A percentile compares a stretch with the other conserved stretches of the same genome.
Conservation (phyloP, 2,888 invertebrate species). For the Troides helena region DNA sequence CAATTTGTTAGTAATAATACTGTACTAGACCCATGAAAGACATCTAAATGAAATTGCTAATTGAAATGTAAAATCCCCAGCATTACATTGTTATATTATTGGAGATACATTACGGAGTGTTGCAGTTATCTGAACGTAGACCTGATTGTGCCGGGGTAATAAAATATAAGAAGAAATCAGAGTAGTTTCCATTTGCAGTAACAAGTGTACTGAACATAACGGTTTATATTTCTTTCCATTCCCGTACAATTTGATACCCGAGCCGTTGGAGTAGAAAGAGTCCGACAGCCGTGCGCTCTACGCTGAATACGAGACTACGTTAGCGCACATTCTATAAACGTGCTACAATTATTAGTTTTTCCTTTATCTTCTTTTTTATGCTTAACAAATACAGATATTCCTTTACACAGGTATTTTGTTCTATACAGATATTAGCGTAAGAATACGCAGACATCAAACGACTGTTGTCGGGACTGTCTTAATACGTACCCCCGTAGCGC, state of each 20-base stretch:
- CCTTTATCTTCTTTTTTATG: background rate
- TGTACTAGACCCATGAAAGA: too few relatives aligned
- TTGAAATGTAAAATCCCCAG: too few relatives aligned
- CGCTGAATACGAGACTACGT: slow-evolving; percentile 7
- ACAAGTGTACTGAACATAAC: slow-evolving; percentile 11
- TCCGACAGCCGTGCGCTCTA: slow-evolving; percentile 8
- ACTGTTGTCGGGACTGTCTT: too few relatives aligned
- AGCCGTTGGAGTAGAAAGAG: slow-evolving; percentile 11
- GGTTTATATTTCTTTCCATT: slow-evolving; percentile 18
- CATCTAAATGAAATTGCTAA: too few relatives aligned
- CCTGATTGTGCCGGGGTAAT: background rate
- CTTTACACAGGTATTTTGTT: background rate
- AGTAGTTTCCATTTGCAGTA: slow-evolving; percentile 10
- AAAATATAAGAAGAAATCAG: slow-evolving; percentile 7
- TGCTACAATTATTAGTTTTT: background rate
- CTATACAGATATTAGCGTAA: background rate
- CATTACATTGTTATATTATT: too few relatives aligned
- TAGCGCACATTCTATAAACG: background rate
- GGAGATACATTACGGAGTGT: background rate
- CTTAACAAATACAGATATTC: background rate
- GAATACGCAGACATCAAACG: background rate
- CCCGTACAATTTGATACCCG: slow-evolving; percentile 12
- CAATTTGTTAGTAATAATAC: too few relatives aligned
- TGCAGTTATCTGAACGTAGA: background rate
- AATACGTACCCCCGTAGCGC: too few relatives aligned